Conservation (phyloP, 2,888 invertebrate species). For the Drosophila lacicola region DNA sequence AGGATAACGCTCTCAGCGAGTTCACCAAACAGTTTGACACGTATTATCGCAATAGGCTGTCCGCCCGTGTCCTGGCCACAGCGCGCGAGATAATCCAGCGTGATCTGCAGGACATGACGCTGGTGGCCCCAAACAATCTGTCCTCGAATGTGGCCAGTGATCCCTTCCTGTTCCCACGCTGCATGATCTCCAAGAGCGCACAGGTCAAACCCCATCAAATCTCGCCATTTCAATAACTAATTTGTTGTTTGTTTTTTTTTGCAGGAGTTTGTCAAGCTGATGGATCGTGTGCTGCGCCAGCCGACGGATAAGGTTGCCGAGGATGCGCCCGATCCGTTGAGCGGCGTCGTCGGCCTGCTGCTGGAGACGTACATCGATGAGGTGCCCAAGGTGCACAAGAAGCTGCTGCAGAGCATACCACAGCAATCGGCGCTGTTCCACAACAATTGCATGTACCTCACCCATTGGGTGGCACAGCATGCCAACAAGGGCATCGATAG, state of each 20-base stretch:
- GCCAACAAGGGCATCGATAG: constrained; percentile 86
- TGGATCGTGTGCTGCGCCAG: constrained; percentile 83
- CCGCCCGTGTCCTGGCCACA: constrained; percentile 89
- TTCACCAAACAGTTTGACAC: constrained; percentile 91
- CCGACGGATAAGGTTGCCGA: constrained; percentile 41
- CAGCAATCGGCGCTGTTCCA: constrained; percentile 94
- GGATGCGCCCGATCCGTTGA: constrained; percentile 60
- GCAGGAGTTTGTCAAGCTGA: constrained; percentile 81
- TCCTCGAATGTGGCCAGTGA: constrained; percentile 71
- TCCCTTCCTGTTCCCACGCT: constrained; percentile 83
- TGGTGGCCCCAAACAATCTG: constrained; percentile 86
- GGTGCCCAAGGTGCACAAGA: constrained; percentile 92
- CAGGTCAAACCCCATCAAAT: constrained; percentile 81
- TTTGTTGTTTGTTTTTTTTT: neutral
- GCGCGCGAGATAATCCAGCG: constrained; percentile 91
- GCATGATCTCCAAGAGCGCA: constrained; percentile 84
- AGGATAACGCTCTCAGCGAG: constrained; percentile 87
- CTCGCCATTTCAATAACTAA: neutral
- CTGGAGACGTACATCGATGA: constrained; percentile 91
- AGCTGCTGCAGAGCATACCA: constrained; percentile 92
- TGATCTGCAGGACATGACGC: constrained; percentile 91
- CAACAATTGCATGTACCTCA: constrained; percentile 96
- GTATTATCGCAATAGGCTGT: constrained; percentile 91
- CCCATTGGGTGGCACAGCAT: constrained; percentile 90
- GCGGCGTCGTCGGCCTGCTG: constrained; percentile 83